Base-by-base conservation (phyloP, 2,113 vertebrate species). In the Erythrocercus mccallii region DNA sequence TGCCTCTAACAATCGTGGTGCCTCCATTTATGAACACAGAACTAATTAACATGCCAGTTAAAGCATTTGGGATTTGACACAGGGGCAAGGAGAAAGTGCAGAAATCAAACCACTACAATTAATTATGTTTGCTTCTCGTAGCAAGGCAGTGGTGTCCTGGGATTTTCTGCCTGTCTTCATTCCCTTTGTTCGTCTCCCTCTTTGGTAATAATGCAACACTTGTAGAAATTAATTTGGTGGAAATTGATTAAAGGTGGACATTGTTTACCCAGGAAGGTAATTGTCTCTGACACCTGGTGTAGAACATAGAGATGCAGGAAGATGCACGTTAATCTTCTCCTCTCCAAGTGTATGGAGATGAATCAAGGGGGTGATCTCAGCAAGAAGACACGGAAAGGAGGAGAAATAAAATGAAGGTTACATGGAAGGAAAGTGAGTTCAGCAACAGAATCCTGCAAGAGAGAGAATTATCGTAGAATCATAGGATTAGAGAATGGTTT, bases 61-160 rank as follows among this genome's bases (percentile, higher is more conserved):
- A 92, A 69, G 60, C 89, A 95, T 70, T 78, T 93, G 93, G 94
- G 92, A 69, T 96, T 95, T 96, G 96, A 95, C 96, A 90, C 50
- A 16, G 74, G 80, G 79, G 61, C 89, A 80, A 64, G 80, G 82
- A 90, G 88, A 83, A 95, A 61, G 88, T 79, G 85, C 81, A 96
- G 83, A 71, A 95, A 96, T 97, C 83, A 97, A 97, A 94, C 50
- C 69, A 92, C 86, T 64, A n/a, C 90, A 96, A 96, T 97, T 97
- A 97, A 97, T 97, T 97, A 95, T 28, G 53, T 79, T 89, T 70
- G 57, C 56, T 77, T 95, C 90, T 93, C 4, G 0, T 77, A 95
- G 85, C 77, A 58, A 79, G 77, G 33, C 45, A 20, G 7, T 2
- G 11, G 64, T 54, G 65, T 68, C 83, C 53, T 77, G 94, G 92